Evolutionary conservation across 2,797 vertebrate species (phyloP).

Genomic region (Darevskia nairensis): DNA sequence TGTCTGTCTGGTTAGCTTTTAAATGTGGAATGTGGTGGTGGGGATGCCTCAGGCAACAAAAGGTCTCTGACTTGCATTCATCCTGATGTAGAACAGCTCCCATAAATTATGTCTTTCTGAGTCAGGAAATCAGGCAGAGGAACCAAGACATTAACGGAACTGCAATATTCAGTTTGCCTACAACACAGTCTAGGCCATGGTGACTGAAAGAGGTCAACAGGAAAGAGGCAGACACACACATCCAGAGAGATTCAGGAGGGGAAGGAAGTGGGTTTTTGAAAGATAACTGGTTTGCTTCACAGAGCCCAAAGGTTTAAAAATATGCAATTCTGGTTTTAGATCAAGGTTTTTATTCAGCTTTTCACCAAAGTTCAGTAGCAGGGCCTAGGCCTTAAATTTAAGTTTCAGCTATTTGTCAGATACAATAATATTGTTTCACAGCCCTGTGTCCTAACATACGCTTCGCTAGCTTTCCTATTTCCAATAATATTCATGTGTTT

Average conservation of each 20-base stretch:
- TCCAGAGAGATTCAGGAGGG: background rate
- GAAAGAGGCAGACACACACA: background rate
- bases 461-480: slow-evolving; percentile 12
- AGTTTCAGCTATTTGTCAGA: slow-evolving; percentile 29
- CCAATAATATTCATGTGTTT: slow-evolving; percentile 29
- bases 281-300: background rate
- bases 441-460: background rate
- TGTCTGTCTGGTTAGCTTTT: no score
- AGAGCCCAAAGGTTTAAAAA: background rate
- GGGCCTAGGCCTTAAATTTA: background rate
- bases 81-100: no score
- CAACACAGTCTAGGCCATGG: background rate
- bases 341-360: background rate
- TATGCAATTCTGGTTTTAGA: background rate
- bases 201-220: background rate
- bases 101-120: no score
- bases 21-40: no score
- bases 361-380: background rate
- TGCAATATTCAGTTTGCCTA: no score
- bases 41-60: no score
- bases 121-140: no score
- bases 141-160: no score
- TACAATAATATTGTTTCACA: slow-evolving; percentile 15
- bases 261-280: background rate
- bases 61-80: no score